Evolutionary conservation across 2,797 vertebrate genomes (phyloP).

Genomic region (Neomorphus geoffroyi): DNA sequence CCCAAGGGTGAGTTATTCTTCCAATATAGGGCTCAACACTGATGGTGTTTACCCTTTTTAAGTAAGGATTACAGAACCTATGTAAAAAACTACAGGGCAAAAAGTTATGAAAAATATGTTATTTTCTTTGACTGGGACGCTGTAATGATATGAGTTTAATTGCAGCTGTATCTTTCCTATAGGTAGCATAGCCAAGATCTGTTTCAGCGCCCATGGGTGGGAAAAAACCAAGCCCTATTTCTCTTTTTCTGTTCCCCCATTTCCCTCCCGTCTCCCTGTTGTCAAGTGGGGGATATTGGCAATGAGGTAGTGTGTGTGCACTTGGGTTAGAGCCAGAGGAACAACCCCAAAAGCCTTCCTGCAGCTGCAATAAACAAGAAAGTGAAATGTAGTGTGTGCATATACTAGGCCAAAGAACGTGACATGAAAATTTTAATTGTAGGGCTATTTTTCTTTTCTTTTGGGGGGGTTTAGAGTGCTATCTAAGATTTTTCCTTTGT

Average conservation of each 20-base stretch:
- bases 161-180: background rate
- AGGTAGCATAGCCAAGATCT: background rate
- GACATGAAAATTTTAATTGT: background rate
- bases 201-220: background rate
- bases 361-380: constrained; percentile 50
- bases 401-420: background rate
- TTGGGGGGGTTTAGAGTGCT: background rate
- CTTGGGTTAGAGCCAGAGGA: constrained; percentile 29
- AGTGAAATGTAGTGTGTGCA: background rate
- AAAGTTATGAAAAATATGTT: background rate
- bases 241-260: background rate
- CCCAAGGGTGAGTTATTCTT: background rate
- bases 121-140: background rate
- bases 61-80: background rate
- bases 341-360: constrained; percentile 56
- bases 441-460: background rate
- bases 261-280: constrained; percentile 38
- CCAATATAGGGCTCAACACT: background rate
- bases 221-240: background rate
- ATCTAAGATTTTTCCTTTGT: background rate
- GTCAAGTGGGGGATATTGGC: constrained; percentile 22
- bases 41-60: background rate
- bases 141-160: background rate
- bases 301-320: background rate
- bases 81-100: background rate